Base-by-base conservation (phyloP, 2,888 invertebrate genomes). In the Unio pictorum region DNA sequence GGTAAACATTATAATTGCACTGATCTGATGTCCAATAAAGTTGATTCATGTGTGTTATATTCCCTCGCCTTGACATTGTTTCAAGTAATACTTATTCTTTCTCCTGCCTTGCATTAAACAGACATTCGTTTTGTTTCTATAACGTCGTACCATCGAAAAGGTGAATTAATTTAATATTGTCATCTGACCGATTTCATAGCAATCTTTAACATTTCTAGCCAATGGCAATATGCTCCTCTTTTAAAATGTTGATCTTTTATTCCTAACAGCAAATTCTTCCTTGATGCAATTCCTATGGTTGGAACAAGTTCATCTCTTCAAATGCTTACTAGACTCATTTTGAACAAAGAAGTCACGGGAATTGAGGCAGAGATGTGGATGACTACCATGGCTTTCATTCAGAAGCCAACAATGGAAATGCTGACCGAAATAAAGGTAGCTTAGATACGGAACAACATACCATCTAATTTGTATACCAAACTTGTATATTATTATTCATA, bases 251-350 rank as follows among this genome's bases (percentile, higher is more conserved):
- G 15, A 45, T 45, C 6, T 7, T 34, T 34, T 34, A 8, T 58
- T 7, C 6, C 68, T 74, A 67, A 7, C 79, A 94, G 94, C 78
- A 94, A 94, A 80, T 93, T 95, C 5, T 94, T 95, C 88, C 89
- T 95, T 72, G 95, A 97, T 86, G 95, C 96, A 0, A 90, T 98
- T 8, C 96, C 97, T 0, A 95, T 95, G 88, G 93, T 96, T 61
- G 95, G 95, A 4, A 96, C 95, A 75, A 93, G 94, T 0, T 95
- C 95, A 0, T 94, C 96, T 0, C 93, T 96, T 23, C 92, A 93
- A 66, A 91, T 97, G 26, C 96, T 98, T 93, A 94, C 94, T 72
- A 94, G 96, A 86, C 92, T 95, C 89, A 94, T 97, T 67, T 89
- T 94, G 55, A 91, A 92, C 34, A 92, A 92, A 63, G 91, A 91